A percentile compares a stretch with the other conserved stretches of the same genome.
Evolutionary conservation across 2,888 invertebrate species (phyloP).

Genomic region (Aradus depressus): DNA sequence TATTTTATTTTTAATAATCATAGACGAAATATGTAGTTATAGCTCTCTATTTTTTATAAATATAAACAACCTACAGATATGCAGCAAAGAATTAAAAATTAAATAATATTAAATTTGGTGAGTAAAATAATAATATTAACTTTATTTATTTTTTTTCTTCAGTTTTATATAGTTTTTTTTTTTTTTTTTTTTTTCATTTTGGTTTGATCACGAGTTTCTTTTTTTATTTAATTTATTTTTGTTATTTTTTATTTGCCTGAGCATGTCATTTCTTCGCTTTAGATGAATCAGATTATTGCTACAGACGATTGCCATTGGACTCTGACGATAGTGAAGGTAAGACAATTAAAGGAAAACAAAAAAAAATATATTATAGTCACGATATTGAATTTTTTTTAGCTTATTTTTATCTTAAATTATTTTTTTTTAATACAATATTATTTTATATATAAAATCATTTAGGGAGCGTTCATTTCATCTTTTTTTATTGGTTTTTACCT

Average conservation of each 20-base stretch:
- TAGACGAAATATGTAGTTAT: too few species aligned
- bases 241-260: constrained; percentile 27
- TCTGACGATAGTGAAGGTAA: constrained; percentile 32
- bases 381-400: neutral
- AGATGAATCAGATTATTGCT: constrained; percentile 32
- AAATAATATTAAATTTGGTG: too few species aligned
- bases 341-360: constrained; percentile 12
- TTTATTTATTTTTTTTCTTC: constrained; percentile 1
- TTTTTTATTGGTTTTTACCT: neutral
- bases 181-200: constrained; percentile 6
- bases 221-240: constrained; percentile 17
- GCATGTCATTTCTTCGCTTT: constrained; percentile 24
- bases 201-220: constrained; percentile 14
- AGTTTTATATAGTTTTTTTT: constrained; percentile 3
- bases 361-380: constrained; percentile 5
- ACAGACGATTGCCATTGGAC: constrained; percentile 30
- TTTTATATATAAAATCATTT: neutral
- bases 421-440: neutral
- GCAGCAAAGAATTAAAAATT: too few species aligned
- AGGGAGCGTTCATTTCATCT: neutral
- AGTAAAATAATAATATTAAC: too few species aligned
- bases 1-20: too few species aligned
- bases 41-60: too few species aligned
- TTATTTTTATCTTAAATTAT: neutral
- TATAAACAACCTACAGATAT: too few species aligned